Evolutionary conservation across 2,888 invertebrate genomes (phyloP).

Genomic region (Pteria penguin): DNA sequence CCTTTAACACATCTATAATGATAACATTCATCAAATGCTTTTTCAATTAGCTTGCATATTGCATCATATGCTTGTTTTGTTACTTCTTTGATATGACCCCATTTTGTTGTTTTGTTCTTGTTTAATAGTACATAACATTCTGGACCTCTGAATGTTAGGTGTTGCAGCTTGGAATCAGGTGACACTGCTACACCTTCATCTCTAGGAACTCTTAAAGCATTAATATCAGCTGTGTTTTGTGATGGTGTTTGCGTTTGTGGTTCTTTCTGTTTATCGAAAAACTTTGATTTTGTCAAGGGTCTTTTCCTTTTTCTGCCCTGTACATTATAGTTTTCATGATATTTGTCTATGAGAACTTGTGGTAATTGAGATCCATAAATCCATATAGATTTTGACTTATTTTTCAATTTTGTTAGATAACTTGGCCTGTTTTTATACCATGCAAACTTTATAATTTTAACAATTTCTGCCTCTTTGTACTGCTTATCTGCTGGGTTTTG

Average conservation of each 20-base stretch:
- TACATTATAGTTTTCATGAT: background rate
- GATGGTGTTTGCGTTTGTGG: too few relatives aligned
- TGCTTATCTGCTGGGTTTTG: background rate
- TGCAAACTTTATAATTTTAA: background rate
- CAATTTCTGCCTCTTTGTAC: background rate
- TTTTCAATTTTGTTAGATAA: background rate
- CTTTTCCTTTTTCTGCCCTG: conserved; percentile 1
- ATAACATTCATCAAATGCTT: too few relatives aligned
- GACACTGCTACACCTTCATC: too few relatives aligned
- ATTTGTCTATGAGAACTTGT: background rate
- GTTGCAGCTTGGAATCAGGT: too few relatives aligned
- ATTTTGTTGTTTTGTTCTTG: too few relatives aligned
- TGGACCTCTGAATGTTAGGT: too few relatives aligned
- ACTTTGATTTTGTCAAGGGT: background rate
- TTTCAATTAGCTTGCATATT: too few relatives aligned
- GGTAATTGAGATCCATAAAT: background rate
- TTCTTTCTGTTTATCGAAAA: background rate
- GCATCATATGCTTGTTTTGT: too few relatives aligned
- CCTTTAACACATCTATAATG: too few relatives aligned
- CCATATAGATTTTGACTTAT: background rate
- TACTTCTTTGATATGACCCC: too few relatives aligned
- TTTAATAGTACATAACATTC: too few relatives aligned
- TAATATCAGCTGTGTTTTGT: conserved; percentile 6
- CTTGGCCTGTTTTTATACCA: conserved; percentile 1
- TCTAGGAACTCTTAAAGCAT: too few relatives aligned